Evolutionary conservation across 2,797 vertebrate species (phyloP).

Genomic region (Microcaecilia unicolor): DNA sequence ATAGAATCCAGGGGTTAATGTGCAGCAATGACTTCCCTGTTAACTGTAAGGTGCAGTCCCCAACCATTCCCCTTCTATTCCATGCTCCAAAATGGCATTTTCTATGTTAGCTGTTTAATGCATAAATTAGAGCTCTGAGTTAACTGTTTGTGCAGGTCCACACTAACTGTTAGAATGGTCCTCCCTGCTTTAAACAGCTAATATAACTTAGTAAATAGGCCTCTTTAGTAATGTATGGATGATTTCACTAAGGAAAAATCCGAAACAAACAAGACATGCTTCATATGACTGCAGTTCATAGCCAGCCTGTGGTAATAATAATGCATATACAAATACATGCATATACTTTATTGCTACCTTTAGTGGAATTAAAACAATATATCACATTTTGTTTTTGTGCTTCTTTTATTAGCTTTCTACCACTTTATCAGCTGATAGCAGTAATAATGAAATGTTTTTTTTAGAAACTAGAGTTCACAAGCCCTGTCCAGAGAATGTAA

Average conservation of each 20-base stretch:
- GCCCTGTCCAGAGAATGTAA: conserved; percentile 52
- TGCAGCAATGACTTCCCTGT: too few relatives aligned
- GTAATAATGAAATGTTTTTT: conserved; percentile 51
- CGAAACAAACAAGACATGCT: conserved; percentile 19
- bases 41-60: too few relatives aligned
- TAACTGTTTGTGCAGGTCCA: too few relatives aligned
- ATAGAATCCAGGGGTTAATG: too few relatives aligned
- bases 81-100: too few relatives aligned
- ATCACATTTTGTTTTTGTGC: conserved; percentile 50
- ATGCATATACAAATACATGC: conserved; percentile 45
- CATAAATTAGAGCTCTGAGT: too few relatives aligned
- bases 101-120: too few relatives aligned
- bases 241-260: conserved; percentile 23
- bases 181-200: too few relatives aligned
- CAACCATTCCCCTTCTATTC: too few relatives aligned
- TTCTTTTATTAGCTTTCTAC: conserved; percentile 54
- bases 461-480: conserved; percentile 56
- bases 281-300: conserved; percentile 36
- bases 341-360: conserved; percentile 48
- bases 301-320: conserved; percentile 31
- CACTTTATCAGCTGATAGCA: conserved; percentile 53
- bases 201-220: too few relatives aligned
- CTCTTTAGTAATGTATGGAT: conserved; percentile 28
- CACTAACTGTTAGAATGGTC: too few relatives aligned
- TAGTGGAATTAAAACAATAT: conserved; percentile 48